Percentiles rank a stretch among this genome's conserved stretches.
phyloP scores from a whole-genome alignment of 1,140 invertebrate genomes.

The Macrosteles quadrilineatus region DNA sequence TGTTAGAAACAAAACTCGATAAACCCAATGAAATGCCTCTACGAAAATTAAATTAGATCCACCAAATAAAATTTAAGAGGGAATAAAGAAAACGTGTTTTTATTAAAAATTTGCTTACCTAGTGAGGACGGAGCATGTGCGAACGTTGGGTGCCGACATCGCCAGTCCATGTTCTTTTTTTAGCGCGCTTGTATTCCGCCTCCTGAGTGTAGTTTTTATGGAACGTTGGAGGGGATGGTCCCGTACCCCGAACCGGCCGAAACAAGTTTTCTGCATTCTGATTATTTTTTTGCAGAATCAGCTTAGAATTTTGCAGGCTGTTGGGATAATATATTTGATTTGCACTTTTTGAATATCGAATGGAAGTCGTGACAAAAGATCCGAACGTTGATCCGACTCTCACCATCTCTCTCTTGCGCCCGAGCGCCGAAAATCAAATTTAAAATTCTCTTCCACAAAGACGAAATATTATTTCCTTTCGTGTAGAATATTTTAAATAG shows the following conservation, averaged over 20 bases:
- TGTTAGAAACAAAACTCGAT: slow-evolving; percentile 15
- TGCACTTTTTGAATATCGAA: slow-evolving; percentile 22
- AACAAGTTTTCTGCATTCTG: slow-evolving; percentile 25
- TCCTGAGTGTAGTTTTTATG: not conserved
- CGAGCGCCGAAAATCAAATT: no score
- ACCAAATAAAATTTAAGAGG: slow-evolving; percentile 5
- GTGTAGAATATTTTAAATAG: no score
- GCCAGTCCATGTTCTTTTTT: slow-evolving; percentile 7
- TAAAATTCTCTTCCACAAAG: no score
- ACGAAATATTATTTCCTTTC: no score
- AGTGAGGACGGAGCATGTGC: not conserved
- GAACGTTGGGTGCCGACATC: not conserved
- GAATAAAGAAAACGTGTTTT: slow-evolving; percentile 25
- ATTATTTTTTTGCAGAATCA: slow-evolving; percentile 14
- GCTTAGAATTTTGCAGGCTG: slow-evolving; percentile 14
- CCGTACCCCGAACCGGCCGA: not conserved
- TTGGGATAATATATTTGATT: slow-evolving; percentile 19
- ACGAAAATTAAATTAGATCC: slow-evolving; percentile 18
- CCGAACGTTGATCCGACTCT: no score
- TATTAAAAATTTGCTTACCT: slow-evolving; percentile 18
- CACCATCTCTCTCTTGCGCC: no score
- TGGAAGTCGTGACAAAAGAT: slow-evolving; percentile 13
- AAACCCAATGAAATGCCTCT: slow-evolving; percentile 6
- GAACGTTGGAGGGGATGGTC: slow-evolving; percentile 10
- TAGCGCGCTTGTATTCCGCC: not conserved